Evolutionary conservation across 1,140 invertebrate genomes (phyloP), one percentile per base, ranked within the genome.

Genomic region (Monochamus saltuarius): DNA sequence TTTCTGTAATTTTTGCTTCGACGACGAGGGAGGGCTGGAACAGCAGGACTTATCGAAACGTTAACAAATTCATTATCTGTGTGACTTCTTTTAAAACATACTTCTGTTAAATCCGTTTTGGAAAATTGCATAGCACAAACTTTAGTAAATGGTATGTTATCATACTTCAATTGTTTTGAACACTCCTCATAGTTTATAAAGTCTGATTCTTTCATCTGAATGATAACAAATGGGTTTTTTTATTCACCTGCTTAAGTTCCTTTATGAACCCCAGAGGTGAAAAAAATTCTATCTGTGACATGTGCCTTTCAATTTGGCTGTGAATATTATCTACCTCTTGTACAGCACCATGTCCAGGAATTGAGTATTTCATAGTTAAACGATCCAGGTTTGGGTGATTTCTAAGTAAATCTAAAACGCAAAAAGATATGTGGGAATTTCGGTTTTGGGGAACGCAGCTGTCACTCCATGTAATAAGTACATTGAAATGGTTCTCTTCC

Each of bases 231-330:
- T 47, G 45, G 45, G 4, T 56, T 56, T 56, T n/a, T 29, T 29
- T 29, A 29, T 29, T 29, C 22, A 6, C 22, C n/a, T n/a, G n/a
- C n/a, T n/a, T n/a, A n/a, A 55, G 38, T 55, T 46, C 38, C 53
- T 9, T 55, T 19, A 51, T 55, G 35, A 55, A 55, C 40, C 17
- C 38, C 22, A 56, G 29, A 45, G 42, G 39, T 34, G 42, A 29
- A 29, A 29, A 29, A 29, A 29, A 29, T 29, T 29, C 17, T n/a
- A 46, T 34, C 11, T 56, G 39, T 45, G 39, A 42, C 54, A 46
- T 56, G 39, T 46, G n/a, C 36, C 35, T 56, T 17, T 34, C 36
- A 52, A 56, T 56, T 46, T 56, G 39, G 16, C 54, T 56, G 29
- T 56, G 39, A 36, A 46, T 45, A 46, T 22, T 46, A 45, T 43